These are phyloP conservation scores for Lepus americanus DNA, from an alignment of 2,113 vertebrate species.

Conservation along the genomic window DNA sequence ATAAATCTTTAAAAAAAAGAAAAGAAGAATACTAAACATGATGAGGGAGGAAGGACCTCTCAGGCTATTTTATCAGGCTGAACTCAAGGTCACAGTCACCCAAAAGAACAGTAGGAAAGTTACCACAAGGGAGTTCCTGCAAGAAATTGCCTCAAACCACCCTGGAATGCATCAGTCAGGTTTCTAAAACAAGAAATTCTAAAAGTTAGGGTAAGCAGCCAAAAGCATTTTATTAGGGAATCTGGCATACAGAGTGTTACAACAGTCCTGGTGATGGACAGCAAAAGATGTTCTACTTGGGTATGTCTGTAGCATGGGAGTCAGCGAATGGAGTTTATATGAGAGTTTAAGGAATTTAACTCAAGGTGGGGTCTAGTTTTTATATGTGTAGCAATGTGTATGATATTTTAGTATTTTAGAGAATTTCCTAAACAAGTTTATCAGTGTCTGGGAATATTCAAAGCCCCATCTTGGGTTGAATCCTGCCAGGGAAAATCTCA, in stretches of 20 bases:
- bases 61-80: neutral
- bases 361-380: neutral
- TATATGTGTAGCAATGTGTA: neutral
- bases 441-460: neutral
- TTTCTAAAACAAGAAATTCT: neutral
- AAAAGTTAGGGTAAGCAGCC: neutral
- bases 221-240: neutral
- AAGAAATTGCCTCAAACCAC: neutral
- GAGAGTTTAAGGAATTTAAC: neutral
- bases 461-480: neutral
- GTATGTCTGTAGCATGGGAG: neutral
- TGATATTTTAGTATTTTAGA: neutral
- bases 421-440: neutral
- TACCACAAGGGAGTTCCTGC: neutral
- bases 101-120: neutral
- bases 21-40: neutral
- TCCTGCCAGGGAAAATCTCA: neutral
- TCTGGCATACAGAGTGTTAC: neutral
- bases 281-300: neutral
- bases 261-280: neutral
- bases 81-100: neutral
- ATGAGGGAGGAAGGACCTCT: neutral
- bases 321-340: neutral
- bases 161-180: too few species aligned
- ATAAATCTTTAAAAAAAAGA: too few species aligned